phyloP scores from a whole-genome alignment of 2,888 invertebrate species.

The Rotaria magnacalcarata region DNA sequence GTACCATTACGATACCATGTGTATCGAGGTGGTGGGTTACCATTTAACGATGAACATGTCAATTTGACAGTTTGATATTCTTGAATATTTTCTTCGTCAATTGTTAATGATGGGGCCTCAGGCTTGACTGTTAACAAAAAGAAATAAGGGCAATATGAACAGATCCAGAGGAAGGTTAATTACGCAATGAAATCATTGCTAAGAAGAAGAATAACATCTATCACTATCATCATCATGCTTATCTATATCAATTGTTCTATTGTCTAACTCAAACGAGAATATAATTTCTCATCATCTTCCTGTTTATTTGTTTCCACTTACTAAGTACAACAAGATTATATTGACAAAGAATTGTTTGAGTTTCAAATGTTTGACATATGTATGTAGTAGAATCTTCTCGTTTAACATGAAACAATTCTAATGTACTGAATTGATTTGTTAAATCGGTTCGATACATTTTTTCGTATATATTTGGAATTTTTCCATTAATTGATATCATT shows the following conservation, averaged over 20 bases:
- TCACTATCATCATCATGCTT: slow-evolving; percentile 21
- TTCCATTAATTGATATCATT: slow-evolving; percentile 4
- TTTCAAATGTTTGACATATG: slow-evolving; percentile 22
- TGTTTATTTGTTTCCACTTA: background rate
- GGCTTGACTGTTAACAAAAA: background rate
- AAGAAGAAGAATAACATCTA: background rate
- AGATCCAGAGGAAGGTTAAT: background rate
- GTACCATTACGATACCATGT: background rate
- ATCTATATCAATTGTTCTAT: background rate
- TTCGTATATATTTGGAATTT: background rate
- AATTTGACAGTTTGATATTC: slow-evolving; percentile 3
- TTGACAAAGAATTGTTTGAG: slow-evolving; percentile 31
- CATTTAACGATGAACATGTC: slow-evolving; percentile 27
- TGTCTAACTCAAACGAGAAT: background rate
- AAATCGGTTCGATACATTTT: slow-evolving; percentile 27
- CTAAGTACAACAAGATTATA: slow-evolving; percentile 34
- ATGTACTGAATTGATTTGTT: background rate
- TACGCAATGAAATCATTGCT: background rate
- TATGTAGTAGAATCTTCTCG: slow-evolving; percentile 7
- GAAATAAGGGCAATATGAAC: background rate
- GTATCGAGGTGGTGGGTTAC: background rate
- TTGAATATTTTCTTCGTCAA: slow-evolving; percentile 23
- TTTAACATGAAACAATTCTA: slow-evolving; percentile 19
- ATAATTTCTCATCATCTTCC: background rate
- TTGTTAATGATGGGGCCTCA: background rate